Conservation (phyloP, 2,113 vertebrate genomes). For the Oreotrochilus melanogaster region DNA sequence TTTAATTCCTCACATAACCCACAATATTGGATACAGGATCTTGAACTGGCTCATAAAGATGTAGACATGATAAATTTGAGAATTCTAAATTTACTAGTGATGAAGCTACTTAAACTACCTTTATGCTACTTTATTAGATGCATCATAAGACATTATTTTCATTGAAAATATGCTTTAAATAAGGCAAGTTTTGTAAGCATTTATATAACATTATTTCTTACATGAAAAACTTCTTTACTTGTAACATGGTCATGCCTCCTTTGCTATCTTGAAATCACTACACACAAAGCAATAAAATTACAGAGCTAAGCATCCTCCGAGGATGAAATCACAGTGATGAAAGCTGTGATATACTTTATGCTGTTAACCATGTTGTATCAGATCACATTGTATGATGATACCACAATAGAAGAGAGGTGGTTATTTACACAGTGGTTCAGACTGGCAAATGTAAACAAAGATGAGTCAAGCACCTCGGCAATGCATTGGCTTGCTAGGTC, state of each 20-base stretch:
- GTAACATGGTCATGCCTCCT: constrained; percentile 5
- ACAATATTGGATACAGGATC: constrained; percentile 4
- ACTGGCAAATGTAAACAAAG: constrained; percentile 74
- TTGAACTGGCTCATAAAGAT: not conserved
- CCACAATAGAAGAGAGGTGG: constrained; percentile 35
- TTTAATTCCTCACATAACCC: constrained; percentile 34
- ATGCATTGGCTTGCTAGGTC: constrained; percentile 41
- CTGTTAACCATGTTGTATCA: constrained; percentile 30
- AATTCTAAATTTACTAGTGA: not conserved
- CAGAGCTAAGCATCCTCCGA: constrained; percentile 55
- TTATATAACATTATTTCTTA: constrained; percentile 8
- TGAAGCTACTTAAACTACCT: constrained; percentile 18
- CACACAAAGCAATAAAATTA: constrained; percentile 52
- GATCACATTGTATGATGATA: constrained; percentile 25
- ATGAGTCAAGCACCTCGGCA: constrained; percentile 57
- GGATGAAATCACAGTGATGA: constrained; percentile 69
- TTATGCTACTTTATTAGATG: constrained; percentile 46
- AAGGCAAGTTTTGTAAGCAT: constrained; percentile 64
- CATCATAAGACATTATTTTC: constrained; percentile 58
- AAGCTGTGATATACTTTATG: constrained; percentile 59
- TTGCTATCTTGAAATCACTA: constrained; percentile 34
- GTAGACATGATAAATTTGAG: not conserved
- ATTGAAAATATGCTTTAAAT: constrained; percentile 67
- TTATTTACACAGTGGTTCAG: constrained; percentile 72
- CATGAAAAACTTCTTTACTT: not conserved